Percentiles rank a stretch among this genome's conserved stretches.
Evolutionary conservation across 2,888 invertebrate genomes (phyloP).

Genomic region (Timema podura): DNA sequence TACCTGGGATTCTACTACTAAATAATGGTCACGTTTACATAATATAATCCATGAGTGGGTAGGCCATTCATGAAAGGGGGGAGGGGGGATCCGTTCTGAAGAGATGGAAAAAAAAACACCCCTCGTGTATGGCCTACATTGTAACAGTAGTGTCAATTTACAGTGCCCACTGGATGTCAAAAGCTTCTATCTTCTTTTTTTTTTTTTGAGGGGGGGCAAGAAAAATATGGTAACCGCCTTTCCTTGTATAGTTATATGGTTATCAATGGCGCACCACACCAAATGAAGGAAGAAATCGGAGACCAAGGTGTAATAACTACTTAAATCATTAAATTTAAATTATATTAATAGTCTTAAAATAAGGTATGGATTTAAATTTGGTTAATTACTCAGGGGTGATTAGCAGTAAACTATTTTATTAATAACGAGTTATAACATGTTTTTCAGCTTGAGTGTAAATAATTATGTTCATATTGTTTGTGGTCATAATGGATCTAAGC

Average conservation of each 20-base stretch:
- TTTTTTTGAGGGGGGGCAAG: neutral
- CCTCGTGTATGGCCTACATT: slow-evolving; percentile 14
- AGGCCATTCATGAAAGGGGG: neutral
- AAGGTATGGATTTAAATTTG: no score
- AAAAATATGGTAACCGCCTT: slow-evolving; percentile 4
- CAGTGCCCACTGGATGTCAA: neutral
- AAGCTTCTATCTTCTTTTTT: no score
- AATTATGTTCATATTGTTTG: no score
- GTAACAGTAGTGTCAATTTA: slow-evolving; percentile 17
- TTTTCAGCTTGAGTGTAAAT: no score
- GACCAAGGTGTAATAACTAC: no score
- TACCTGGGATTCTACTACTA: no score
- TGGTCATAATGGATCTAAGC: neutral
- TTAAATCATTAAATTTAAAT: no score
- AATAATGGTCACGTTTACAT: slow-evolving; percentile 13
- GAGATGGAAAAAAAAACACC: slow-evolving; percentile 5
- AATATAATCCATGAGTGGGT: slow-evolving; percentile 13
- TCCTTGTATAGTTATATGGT: neutral
- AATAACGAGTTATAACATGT: no score
- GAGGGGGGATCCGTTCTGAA: neutral
- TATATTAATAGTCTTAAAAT: no score
- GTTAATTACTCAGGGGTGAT: no score
- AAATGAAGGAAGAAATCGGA: neutral
- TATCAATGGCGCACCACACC: slow-evolving; percentile 8
- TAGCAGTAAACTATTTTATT: no score